Conservation (phyloP, 2,113 vertebrate genomes). For the Corydoras maculifer region DNA sequence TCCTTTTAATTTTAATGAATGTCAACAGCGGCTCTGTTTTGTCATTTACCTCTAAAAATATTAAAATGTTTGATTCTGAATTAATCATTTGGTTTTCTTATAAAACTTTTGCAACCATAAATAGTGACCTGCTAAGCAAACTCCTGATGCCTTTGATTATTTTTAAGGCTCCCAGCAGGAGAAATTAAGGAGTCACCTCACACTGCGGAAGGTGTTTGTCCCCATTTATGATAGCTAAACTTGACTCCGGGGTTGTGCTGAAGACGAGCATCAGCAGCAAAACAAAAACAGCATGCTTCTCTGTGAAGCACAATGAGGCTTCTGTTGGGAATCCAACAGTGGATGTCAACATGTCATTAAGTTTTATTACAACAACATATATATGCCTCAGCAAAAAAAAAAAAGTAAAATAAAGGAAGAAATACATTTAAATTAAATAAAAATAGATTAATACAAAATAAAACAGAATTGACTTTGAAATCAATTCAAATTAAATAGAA, state of each 20-base stretch:
- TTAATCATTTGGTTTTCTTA: neutral
- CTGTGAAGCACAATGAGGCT: conserved; percentile 37
- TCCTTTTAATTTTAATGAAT: neutral
- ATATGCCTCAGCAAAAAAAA: no score
- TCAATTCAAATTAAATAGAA: no score
- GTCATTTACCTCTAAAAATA: no score
- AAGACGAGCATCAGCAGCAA: conserved; percentile 61
- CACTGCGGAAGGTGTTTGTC: conserved; percentile 52
- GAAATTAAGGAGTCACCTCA: conserved; percentile 30
- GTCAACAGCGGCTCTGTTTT: no score
- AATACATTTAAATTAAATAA: no score
- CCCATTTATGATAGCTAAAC: conserved; percentile 61
- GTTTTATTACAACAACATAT: no score
- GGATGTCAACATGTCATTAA: conserved; percentile 1
- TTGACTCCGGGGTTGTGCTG: conserved; percentile 28
- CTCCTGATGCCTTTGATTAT: conserved; percentile 64
- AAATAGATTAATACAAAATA: no score
- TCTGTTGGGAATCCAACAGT: conserved; percentile 14
- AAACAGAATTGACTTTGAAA: no score
- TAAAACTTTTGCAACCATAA: neutral
- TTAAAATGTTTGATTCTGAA: neutral
- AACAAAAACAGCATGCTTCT: conserved; percentile 59
- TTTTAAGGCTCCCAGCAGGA: conserved; percentile 61
- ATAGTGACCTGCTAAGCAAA: conserved; percentile 52
- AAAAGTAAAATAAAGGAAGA: no score